Evolutionary conservation across 2,888 invertebrate genomes (phyloP).

Genomic region (Plebejus anna): DNA sequence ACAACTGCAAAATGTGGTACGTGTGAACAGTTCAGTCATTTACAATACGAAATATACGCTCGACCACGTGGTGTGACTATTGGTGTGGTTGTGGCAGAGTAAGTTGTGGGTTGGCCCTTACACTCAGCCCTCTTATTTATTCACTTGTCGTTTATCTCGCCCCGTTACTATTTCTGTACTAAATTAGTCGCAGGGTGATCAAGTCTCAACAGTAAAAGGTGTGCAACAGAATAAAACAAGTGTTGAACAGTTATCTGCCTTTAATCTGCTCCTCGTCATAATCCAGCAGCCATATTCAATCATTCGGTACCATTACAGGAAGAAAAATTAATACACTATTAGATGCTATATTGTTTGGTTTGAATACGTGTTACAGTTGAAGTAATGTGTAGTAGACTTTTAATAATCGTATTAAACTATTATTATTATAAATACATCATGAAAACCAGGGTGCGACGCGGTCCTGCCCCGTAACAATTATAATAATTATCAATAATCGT

Average conservation of each 20-base stretch:
- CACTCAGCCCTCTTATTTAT: no score
- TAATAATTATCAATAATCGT: slow-evolving; percentile 53
- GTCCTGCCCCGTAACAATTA: slow-evolving; percentile 59
- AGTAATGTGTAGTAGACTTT: slow-evolving; percentile 71
- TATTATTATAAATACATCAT: slow-evolving; percentile 74
- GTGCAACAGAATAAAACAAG: slow-evolving; percentile 59
- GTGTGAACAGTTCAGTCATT: no score
- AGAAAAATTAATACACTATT: slow-evolving; percentile 78
- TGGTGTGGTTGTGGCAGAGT: no score
- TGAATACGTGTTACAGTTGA: slow-evolving; percentile 78
- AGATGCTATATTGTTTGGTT: slow-evolving; percentile 77
- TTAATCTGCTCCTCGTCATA: slow-evolving; percentile 74
- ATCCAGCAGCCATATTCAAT: slow-evolving; percentile 78
- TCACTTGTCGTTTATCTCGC: no score
- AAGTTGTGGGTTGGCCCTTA: no score
- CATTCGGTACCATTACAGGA: slow-evolving; percentile 78
- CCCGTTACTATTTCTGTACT: no score
- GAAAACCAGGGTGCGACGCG: slow-evolving; percentile 78
- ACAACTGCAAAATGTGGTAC: no score
- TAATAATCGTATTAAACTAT: slow-evolving; percentile 70
- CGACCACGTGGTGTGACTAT: no score
- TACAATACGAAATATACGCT: no score
- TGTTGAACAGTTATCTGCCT: slow-evolving; percentile 78
- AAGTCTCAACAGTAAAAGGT: not conserved
- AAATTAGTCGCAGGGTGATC: no score